phyloP scores from a whole-genome alignment of 2,888 invertebrate genomes.

The Platycnemis pennipes region DNA sequence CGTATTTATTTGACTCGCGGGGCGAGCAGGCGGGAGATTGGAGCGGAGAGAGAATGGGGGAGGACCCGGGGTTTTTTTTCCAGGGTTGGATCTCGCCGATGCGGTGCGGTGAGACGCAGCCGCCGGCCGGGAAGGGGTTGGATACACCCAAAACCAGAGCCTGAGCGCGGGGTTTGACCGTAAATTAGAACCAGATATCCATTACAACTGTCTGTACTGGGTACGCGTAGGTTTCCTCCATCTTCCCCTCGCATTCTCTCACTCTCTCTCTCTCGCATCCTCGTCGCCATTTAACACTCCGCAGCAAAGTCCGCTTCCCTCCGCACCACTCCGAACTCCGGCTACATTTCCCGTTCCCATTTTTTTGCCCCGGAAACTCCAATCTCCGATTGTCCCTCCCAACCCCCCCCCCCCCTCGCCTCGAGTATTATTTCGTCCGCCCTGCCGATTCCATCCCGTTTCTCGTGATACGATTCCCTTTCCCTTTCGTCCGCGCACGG shows the following conservation, averaged over 20 bases:
- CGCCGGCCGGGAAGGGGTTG: neutral
- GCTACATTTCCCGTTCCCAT: neutral
- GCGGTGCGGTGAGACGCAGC: neutral
- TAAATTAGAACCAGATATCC: slow-evolving; percentile 67
- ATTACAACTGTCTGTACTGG: slow-evolving; percentile 62
- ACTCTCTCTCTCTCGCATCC: neutral
- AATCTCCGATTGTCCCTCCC: slow-evolving; percentile 52
- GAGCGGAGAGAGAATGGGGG: neutral
- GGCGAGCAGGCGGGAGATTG: slow-evolving; percentile 6
- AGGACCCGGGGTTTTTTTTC: neutral
- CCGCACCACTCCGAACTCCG: neutral
- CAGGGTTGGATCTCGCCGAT: neutral
- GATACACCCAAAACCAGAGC: slow-evolving; percentile 60
- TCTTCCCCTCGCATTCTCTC: neutral
- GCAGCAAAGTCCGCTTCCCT: neutral
- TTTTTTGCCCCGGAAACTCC: neutral
- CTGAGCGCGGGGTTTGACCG: slow-evolving; percentile 58
- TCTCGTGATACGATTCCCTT: neutral
- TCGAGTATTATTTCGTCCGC: neutral
- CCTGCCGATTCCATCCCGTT: neutral
- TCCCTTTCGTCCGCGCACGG: neutral
- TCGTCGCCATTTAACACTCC: neutral
- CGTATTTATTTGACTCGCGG: slow-evolving; percentile 9
- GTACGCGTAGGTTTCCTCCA: slow-evolving; percentile 52
- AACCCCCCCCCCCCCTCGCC: no score